Evolutionary conservation across 64 coral and sea anemone species (phyloP), one percentile per base, ranked within the genome.

Genomic region (Actinia equina): DNA sequence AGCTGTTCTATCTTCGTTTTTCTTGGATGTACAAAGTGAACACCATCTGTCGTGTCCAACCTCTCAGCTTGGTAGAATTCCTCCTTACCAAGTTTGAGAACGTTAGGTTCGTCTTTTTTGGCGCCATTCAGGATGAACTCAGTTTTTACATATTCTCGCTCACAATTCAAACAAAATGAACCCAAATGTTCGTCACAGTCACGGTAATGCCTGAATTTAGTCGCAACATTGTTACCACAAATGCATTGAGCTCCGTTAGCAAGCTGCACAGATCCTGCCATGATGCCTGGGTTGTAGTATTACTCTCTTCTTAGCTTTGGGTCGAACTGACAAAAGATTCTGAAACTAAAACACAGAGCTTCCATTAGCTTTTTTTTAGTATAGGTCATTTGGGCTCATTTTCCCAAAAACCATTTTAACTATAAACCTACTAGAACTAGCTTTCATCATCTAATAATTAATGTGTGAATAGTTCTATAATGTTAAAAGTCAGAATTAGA

Each of bases 221-320:
- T 44, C 3, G 69, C 65, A 87, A 77, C 69, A n/a, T 67, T 46
- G 86, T 87, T 87, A 52, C 70, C n/a, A 54, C 86, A 87, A 42
- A 87, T 56, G 67, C 86, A 87, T 37, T 53, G 65, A 44, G 67
- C 63, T 2, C 86, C 86, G 23, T 77, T 77, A 3, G 86, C 86
- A 77, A 87, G 43, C 44, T 87, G 86, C 13, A 87, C 86, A 74
- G 51, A 87, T 87, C 65, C 86, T 87, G 64, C 65, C 86, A 65
- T 65, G 17, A 6, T 23, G 22, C 1, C 60, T 63, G 30, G n/a
- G 59, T 60, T 19, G 18, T 37, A 37, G 30, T 37, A 37, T 37
- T 37, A 37, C 30, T 37, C 30, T 37, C 3, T 60, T 60, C 59
- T 15, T 60, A 60, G 30, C 16, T 17, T 19, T 60, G 59, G 15